Percentiles rank a stretch among this genome's conserved stretches.
Conservation (phyloP, 2,888 invertebrate genomes). For the Gasteruption jaculator region DNA sequence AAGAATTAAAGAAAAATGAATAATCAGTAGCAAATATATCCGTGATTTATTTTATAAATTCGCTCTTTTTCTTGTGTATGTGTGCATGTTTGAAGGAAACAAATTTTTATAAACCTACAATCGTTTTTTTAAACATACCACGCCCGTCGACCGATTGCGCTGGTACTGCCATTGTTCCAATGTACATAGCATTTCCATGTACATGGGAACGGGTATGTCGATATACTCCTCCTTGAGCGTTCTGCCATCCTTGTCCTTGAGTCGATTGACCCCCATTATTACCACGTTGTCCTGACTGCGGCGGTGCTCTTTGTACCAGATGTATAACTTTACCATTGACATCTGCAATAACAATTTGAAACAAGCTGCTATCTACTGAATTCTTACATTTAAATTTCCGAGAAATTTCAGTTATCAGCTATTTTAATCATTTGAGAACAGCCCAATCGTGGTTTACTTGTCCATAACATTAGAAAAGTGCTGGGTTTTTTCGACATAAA, state of each 20-base stretch:
- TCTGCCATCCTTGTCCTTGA: slow-evolving; percentile 33
- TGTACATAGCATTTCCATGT: slow-evolving; percentile 56
- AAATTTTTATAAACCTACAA: neutral
- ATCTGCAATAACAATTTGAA: slow-evolving; percentile 59
- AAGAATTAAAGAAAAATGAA: too few relatives aligned
- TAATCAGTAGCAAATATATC: neutral
- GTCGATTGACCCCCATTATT: slow-evolving; percentile 44
- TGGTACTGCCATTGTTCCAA: slow-evolving; percentile 60
- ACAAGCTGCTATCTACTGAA: too few relatives aligned
- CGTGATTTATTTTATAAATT: too few relatives aligned
- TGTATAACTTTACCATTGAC: slow-evolving; percentile 90
- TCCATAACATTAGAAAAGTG: too few relatives aligned
- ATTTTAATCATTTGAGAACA: too few relatives aligned
- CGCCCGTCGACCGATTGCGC: slow-evolving; percentile 47
- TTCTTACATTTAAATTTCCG: too few relatives aligned
- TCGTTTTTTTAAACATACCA: slow-evolving; percentile 24
- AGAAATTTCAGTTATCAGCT: too few relatives aligned
- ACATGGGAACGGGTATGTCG: slow-evolving; percentile 37
- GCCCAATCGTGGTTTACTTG: too few relatives aligned
- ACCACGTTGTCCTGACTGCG: slow-evolving; percentile 54
- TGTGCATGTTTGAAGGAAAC: too few relatives aligned
- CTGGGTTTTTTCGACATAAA: too few relatives aligned
- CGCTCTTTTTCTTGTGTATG: too few relatives aligned
- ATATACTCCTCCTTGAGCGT: slow-evolving; percentile 38
- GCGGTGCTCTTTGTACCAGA: slow-evolving; percentile 84